Evolutionary conservation across 1,140 invertebrate genomes (phyloP).

Genomic region (Colletes gigas): DNA sequence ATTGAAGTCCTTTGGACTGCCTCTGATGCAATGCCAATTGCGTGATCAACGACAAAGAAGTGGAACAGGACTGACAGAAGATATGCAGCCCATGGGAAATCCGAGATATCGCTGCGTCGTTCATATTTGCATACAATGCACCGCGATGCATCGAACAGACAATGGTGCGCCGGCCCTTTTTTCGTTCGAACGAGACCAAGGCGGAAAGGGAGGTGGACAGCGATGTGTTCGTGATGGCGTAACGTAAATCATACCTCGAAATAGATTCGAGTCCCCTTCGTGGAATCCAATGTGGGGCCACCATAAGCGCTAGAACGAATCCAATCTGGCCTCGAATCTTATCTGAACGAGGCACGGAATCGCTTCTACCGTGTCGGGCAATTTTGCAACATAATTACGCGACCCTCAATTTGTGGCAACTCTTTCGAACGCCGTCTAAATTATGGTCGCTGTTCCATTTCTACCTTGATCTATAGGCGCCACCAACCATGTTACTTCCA

Average conservation of each 20-base stretch:
- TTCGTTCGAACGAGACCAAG: conserved; percentile 40
- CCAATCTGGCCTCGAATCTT: conserved; percentile 49
- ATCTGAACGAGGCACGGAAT: conserved; percentile 34
- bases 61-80: conserved; percentile 8
- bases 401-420: background rate
- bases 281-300: conserved; percentile 28
- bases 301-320: conserved; percentile 39
- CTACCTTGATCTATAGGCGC: background rate
- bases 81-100: conserved; percentile 11
- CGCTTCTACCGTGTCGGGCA: background rate
- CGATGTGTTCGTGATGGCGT: conserved; percentile 33
- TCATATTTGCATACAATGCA: conserved; percentile 62
- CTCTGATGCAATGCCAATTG: conserved; percentile 22
- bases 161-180: conserved; percentile 43
- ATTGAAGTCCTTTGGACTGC: background rate
- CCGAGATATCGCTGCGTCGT: conserved; percentile 46
- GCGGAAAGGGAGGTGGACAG: conserved; percentile 21
- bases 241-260: conserved; percentile 64
- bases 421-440: background rate
- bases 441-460: conserved; percentile 5
- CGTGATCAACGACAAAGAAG: conserved; percentile 21
- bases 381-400: conserved; percentile 44
- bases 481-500: too few species aligned
- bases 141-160: conserved; percentile 39
- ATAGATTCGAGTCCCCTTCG: conserved; percentile 51